Evolutionary conservation across 2,113 vertebrate genomes (phyloP).

Genomic region (Andinoacara biseriatus): DNA sequence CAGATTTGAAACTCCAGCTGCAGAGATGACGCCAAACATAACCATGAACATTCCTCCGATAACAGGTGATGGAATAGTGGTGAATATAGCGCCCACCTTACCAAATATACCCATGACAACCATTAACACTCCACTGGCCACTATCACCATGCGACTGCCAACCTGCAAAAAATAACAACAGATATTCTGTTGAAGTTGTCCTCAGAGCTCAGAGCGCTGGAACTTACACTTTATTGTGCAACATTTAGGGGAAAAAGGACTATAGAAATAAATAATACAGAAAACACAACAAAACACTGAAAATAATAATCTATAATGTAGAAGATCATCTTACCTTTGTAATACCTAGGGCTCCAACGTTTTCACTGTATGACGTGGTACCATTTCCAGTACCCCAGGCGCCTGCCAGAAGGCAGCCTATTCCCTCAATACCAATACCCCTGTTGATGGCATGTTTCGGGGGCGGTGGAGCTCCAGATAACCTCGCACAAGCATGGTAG

Average conservation of each 20-base stretch:
- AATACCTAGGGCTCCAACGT: slow-evolving; percentile 92
- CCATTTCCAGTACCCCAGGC: slow-evolving; percentile 95
- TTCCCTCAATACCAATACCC: slow-evolving; percentile 92
- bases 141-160: slow-evolving; percentile 92
- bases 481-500: slow-evolving; percentile 92
- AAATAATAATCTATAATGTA: background rate
- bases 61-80: slow-evolving; percentile 91
- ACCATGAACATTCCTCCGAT: slow-evolving; percentile 95
- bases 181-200: background rate
- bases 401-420: slow-evolving; percentile 93
- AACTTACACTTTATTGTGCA: accelerated
- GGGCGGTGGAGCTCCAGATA: slow-evolving; percentile 90
- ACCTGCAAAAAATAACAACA: slow-evolving; percentile 79
- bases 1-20: slow-evolving; percentile 91
- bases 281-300: accelerated
- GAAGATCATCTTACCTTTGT: slow-evolving; percentile 84
- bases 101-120: slow-evolving; percentile 89
- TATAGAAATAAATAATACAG: background rate
- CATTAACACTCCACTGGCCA: slow-evolving; percentile 86
- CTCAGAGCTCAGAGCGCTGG: background rate
- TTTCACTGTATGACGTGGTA: slow-evolving; percentile 96
- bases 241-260: accelerated
- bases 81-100: slow-evolving; percentile 89
- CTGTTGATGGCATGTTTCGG: slow-evolving; percentile 91
- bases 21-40: slow-evolving; percentile 92